Evolutionary conservation across 2,113 vertebrate genomes (phyloP), one percentile per base, ranked within the genome.

Genomic region (Suncus etruscus): DNA sequence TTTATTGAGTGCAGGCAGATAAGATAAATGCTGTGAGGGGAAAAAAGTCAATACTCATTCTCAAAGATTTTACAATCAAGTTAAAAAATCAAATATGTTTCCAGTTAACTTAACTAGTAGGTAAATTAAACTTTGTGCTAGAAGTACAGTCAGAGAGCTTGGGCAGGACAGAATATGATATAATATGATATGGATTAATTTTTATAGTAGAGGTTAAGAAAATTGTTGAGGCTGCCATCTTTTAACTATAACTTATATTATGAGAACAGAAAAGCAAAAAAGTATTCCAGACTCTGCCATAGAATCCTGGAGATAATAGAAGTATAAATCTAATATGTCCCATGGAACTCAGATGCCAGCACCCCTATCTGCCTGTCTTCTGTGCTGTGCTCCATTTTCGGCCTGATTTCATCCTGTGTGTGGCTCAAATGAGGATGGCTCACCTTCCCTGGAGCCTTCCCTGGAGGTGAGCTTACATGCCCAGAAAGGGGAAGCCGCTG

Each of bases 1-100:
- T 86, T 83, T 93, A 47, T 45, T 77, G 86, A 81, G 27, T 69
- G 0, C 6, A 86, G 80, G 58, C 16, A 61, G 58, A 61, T 61
- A 61, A 61, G 58, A 87, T 48, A 39, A 72, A 91, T 75, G 45
- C 54, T 69, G 0, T 81, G 32, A 94, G 69, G 39, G 45, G 82
- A 80, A 50, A 69, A 85, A 87, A 74, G 61, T 48, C 32, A 68
- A 76, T 80, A 82, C 1, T 8, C 27, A 51, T 73, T 39, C 29
- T 86, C 12, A 66, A 80, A 92, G 81, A 68, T 78, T 87, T 90
- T 39, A 82, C 6, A 74, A 15, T 78, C 45, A 54, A 90, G 77
- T 73, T 80, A 50, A 77, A 86, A 78, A 94, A 76, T 65, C 72
- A 84, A 89, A 72, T 6, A 29, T 18, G 3, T 5, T 48, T 74